These are phyloP conservation scores for Myotis daubentonii DNA, from an alignment of 2,797 vertebrate genomes.

Conservation along the genomic window DNA sequence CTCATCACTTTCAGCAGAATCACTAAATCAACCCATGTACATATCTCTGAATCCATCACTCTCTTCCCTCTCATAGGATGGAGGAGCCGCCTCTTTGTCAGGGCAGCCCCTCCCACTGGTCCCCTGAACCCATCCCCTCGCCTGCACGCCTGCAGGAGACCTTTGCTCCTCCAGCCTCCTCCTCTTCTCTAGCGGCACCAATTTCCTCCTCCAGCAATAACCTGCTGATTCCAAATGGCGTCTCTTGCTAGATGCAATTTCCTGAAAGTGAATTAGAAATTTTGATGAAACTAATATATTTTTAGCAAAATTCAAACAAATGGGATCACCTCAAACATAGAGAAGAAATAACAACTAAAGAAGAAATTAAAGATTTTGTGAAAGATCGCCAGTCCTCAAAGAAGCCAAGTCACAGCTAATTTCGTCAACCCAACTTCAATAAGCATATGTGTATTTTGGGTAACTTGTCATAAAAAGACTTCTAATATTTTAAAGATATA, in stretches of 20 bases:
- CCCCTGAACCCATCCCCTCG: not conserved
- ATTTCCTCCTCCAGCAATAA: not conserved
- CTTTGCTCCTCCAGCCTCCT: not conserved
- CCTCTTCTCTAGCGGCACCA: not conserved
- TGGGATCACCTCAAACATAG: not conserved
- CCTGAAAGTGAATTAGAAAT: not conserved
- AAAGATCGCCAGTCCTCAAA: not conserved
- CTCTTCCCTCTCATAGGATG: not conserved
- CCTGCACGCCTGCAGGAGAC: fast-evolving
- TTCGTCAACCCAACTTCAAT: not conserved
- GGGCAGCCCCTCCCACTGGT: not conserved
- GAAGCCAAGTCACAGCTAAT: not conserved
- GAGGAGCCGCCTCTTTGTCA: no score
- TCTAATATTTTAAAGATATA: not conserved
- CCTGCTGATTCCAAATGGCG: not conserved
- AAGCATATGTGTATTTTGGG: not conserved
- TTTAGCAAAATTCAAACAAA: constrained; percentile 14
- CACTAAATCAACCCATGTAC: not conserved
- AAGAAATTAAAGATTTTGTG: not conserved
- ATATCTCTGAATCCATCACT: no score
- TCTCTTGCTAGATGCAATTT: not conserved
- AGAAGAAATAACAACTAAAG: not conserved
- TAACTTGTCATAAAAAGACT: not conserved
- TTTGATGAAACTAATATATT: not conserved
- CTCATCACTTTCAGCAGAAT: not conserved